A percentile compares a stretch with the other conserved stretches of the same genome.
Evolutionary conservation across 2,888 invertebrate species (phyloP).

Genomic region (Synanthedon andrenaeformis): DNA sequence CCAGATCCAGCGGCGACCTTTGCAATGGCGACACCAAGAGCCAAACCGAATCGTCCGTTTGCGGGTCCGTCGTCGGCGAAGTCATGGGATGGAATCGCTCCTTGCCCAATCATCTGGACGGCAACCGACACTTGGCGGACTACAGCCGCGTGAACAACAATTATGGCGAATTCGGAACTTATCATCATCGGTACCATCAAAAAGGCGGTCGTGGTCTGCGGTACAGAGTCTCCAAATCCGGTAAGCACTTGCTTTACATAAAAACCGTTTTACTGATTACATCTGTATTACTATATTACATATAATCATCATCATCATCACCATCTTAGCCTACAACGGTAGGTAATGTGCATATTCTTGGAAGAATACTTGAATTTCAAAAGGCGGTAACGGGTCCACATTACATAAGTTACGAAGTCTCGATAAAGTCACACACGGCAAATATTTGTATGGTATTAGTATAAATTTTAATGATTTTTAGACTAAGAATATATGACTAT

Average conservation of each 20-base stretch:
- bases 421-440: too few species aligned
- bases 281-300: too few species aligned
- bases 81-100: conserved; percentile 71
- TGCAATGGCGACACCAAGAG: conserved; percentile 73
- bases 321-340: too few species aligned
- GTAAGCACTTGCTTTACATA: conserved; percentile 27
- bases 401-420: too few species aligned
- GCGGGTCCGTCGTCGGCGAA: conserved; percentile 63
- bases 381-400: too few species aligned
- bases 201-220: conserved; percentile 59
- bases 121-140: conserved; percentile 69
- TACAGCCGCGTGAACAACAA: conserved; percentile 71
- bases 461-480: too few species aligned
- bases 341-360: too few species aligned
- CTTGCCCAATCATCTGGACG: conserved; percentile 78
- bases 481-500: too few species aligned
- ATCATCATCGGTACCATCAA: conserved; percentile 47
- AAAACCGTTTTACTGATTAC: not conserved
- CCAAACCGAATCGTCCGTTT: conserved; percentile 62
- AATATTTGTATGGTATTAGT: too few species aligned
- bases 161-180: conserved; percentile 58
- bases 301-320: too few species aligned
- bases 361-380: too few species aligned
- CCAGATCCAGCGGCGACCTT: conserved; percentile 80
- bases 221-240: conserved; percentile 59